Evolutionary conservation across 2,113 vertebrate genomes (phyloP).

Genomic region (Hystrix cristata): DNA sequence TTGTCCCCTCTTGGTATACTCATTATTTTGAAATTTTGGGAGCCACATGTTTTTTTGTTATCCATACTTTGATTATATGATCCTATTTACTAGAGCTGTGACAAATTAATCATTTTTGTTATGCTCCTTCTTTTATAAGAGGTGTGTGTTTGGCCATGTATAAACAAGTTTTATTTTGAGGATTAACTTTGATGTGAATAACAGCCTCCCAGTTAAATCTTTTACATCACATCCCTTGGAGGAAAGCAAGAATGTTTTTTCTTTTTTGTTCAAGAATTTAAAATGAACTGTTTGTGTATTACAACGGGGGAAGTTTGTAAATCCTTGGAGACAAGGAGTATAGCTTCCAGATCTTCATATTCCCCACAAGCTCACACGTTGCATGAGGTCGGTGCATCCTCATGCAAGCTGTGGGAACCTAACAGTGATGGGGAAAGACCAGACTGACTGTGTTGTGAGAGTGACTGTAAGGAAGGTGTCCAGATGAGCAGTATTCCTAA

Average conservation of each 20-base stretch:
- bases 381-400: neutral
- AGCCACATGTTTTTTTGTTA: neutral
- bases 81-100: conserved; percentile 33
- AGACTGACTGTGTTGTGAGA: neutral
- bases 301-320: conserved; percentile 3
- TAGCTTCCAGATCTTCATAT: neutral
- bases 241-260: neutral
- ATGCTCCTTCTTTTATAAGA: conserved; percentile 15
- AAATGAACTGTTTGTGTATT: conserved; percentile 25
- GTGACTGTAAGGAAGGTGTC: neutral
- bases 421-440: neutral
- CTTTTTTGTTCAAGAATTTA: conserved; percentile 13
- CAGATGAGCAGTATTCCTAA: neutral
- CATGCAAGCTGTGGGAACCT: neutral
- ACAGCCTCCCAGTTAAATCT: conserved; percentile 14
- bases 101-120: conserved; percentile 42
- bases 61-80: conserved; percentile 7
- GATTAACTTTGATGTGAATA: conserved; percentile 55
- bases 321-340: neutral
- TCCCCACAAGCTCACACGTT: neutral
- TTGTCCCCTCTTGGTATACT: neutral
- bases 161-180: conserved; percentile 68
- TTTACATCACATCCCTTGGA: conserved; percentile 36
- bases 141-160: conserved; percentile 32
- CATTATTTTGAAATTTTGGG: conserved; percentile 40